Conservation (phyloP, 2,888 invertebrate species). For the Saturnia japonica region DNA sequence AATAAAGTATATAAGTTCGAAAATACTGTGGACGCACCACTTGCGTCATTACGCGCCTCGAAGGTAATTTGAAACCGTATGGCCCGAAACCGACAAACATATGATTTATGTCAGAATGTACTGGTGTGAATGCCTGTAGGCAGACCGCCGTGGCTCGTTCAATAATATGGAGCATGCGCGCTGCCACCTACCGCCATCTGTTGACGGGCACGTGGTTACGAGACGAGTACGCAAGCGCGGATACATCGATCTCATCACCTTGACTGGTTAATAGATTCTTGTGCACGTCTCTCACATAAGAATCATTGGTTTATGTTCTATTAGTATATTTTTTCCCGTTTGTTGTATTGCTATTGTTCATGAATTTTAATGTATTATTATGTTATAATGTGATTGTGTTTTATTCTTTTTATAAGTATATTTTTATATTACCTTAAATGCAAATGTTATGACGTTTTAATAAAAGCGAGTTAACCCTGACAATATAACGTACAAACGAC, state of each 20-base stretch:
- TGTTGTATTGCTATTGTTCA: background rate
- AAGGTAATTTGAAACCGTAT: constrained; percentile 75
- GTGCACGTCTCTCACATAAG: constrained; percentile 55
- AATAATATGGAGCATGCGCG: constrained; percentile 74
- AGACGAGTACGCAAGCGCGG: constrained; percentile 55
- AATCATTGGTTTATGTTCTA: constrained; percentile 43
- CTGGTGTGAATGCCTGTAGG: constrained; percentile 32
- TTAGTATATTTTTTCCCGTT: constrained; percentile 24
- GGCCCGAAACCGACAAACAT: constrained; percentile 63
- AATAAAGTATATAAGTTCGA: constrained; percentile 26
- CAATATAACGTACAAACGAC: too few relatives aligned
- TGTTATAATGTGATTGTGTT: background rate
- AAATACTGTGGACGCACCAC: constrained; percentile 36
- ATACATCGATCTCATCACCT: constrained; percentile 74
- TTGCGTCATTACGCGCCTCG: constrained; percentile 70
- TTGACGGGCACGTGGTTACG: constrained; percentile 67
- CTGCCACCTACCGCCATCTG: constrained; percentile 70
- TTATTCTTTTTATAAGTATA: background rate
- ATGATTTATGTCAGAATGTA: constrained; percentile 67
- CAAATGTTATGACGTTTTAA: too few relatives aligned
- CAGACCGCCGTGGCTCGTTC: constrained; percentile 38
- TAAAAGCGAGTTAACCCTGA: too few relatives aligned
- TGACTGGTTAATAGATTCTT: constrained; percentile 76
- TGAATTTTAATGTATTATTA: background rate
- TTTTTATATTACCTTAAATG: too few relatives aligned